Evolutionary conservation across 1,140 invertebrate genomes (phyloP), one percentile per base, ranked within the genome.

Genomic region (Bombus confusus): DNA sequence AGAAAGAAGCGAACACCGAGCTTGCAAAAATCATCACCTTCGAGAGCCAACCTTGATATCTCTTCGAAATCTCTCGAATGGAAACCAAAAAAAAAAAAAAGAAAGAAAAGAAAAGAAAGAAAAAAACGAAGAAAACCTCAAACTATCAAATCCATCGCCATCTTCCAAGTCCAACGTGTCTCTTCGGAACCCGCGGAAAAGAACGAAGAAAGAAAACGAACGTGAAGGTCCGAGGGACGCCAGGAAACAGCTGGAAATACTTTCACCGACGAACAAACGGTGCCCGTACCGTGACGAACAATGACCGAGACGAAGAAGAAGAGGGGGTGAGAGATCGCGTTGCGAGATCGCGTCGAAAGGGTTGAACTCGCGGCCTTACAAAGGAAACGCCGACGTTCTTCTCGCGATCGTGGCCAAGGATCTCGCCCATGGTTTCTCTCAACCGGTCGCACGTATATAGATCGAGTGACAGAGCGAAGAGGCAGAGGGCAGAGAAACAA

Each of bases 311-410:
- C 59, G 72, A 6, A n/a, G 64, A 13, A 28, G 37, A 34, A 12
- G 37, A n/a, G 39, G 28, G 28, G 69, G 39, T 43, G 59, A 47
- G 59, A 66, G 66, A 69, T 71, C 4, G 75, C 64, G 39, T 85
- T 73, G 57, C n/a, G 75, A 78, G 59, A 78, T 64, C 75, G 75
- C 75, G 41, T 80, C 39, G 34, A 84, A 85, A 85, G 83, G 64
- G 64, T 80, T 66, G 41, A 88, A 78, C 77, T 86, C 74, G 82
- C 76, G 64, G 62, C 62, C 66, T 41, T 57, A 79, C 83, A 85
- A 85, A 85, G 83, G 57, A 64, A 78, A 73, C 68, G 52, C 22
- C 74, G 64, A n/a, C 52, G 83, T 85, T 85, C 80, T 83, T 83
- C 83, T 85, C 82, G 82, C 82, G 82, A 84, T 84, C 47, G 74